These are phyloP conservation scores for Bambusicola thoracicus DNA, from an alignment of 2,113 vertebrate species.

Conservation along the genomic window DNA sequence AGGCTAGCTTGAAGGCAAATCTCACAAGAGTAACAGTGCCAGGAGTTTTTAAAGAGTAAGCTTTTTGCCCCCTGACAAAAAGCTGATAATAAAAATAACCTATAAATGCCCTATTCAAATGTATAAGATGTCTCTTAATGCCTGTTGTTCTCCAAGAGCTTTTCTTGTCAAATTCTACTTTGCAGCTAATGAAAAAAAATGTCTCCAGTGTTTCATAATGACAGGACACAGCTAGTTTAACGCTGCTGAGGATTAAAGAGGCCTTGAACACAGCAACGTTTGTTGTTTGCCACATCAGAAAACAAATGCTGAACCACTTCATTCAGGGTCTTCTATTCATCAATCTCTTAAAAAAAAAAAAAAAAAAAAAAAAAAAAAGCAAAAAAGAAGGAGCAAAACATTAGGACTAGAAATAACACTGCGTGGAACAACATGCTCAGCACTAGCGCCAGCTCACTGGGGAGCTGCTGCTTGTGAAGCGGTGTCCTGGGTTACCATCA, in stretches of 20 bases:
- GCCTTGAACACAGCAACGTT: slow-evolving; percentile 45
- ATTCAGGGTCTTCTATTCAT: slow-evolving; percentile 72
- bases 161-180: slow-evolving; percentile 34
- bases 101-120: slow-evolving; percentile 17
- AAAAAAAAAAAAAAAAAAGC: neutral
- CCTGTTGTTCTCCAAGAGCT: neutral
- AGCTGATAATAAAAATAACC: neutral
- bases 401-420: neutral
- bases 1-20: neutral
- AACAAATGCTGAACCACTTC: slow-evolving; percentile 66
- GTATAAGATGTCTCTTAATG: neutral
- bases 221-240: slow-evolving; percentile 41
- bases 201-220: slow-evolving; percentile 25
- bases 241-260: slow-evolving; percentile 44
- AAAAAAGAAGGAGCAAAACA: neutral
- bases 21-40: neutral
- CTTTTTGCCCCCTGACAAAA: neutral
- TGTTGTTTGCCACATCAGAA: slow-evolving; percentile 50
- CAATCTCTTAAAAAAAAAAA: neutral
- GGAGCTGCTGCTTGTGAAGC: neutral
- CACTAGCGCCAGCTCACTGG: neutral
- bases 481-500: neutral
- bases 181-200: slow-evolving; percentile 34
- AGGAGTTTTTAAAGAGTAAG: neutral
- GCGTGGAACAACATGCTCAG: neutral